Conservation (phyloP, 2,113 vertebrate species). For the Mirza zaza region DNA sequence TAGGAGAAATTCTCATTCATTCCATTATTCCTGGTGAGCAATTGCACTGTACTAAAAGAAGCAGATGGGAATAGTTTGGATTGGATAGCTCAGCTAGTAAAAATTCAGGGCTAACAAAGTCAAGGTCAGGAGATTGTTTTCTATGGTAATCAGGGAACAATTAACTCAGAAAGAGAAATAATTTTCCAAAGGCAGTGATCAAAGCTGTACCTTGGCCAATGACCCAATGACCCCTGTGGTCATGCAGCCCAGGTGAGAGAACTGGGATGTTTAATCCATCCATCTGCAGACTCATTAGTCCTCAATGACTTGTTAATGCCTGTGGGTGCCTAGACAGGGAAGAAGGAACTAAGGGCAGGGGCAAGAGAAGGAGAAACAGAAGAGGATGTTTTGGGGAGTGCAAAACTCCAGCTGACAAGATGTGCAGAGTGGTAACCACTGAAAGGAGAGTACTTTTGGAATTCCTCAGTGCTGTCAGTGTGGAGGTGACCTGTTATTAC, state of each 20-base stretch:
- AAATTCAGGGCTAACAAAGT: slow-evolving; percentile 59
- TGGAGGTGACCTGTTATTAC: background rate
- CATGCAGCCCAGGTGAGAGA: background rate
- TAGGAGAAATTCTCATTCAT: slow-evolving; percentile 47
- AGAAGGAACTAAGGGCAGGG: background rate
- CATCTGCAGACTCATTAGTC: background rate
- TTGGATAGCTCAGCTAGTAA: slow-evolving; percentile 48
- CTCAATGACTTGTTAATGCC: background rate
- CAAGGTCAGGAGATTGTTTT: slow-evolving; percentile 54
- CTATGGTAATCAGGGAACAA: slow-evolving; percentile 1
- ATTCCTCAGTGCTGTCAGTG: background rate
- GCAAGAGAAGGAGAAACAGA: background rate
- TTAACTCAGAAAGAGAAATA: slow-evolving; percentile 43
- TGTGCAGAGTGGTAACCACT: background rate
- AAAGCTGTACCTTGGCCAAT: slow-evolving; percentile 14
- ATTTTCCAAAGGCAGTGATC: slow-evolving; percentile 33
- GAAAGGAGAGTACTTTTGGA: background rate
- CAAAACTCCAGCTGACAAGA: background rate
- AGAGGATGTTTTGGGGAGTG: background rate
- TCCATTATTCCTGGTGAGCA: slow-evolving; percentile 33
- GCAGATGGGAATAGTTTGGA: slow-evolving; percentile 50
- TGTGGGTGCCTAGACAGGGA: background rate
- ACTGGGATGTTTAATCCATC: background rate
- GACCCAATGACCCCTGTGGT: background rate
- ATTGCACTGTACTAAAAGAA: slow-evolving; percentile 4